Base-by-base conservation (phyloP, 64 coral and sea anemone species). In the Trachythela sp. region DNA sequence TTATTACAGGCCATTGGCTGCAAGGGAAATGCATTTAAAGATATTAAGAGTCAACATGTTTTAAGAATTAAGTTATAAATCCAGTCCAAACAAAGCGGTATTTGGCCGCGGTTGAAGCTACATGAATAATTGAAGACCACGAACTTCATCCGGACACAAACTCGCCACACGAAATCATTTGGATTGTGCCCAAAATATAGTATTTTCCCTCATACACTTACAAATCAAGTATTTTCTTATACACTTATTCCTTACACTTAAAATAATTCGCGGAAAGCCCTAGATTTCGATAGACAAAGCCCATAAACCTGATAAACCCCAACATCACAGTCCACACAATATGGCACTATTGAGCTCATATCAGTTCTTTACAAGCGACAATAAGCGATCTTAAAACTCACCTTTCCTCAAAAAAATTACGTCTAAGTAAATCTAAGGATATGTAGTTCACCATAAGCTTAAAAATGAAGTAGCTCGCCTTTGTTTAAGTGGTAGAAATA, bases 41-140 rank as follows among this genome's bases (percentile, higher is more conserved):
- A 64, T 64, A 64, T 3, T 0, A 64, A 64, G 26, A 64, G 56
- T 64, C 22, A 64, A 64, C 56, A 64, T 64, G 1, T 64, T 64
- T 64, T 64, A 9, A n/a, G 56, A 64, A 64, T 64, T 64, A 64
- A 64, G 56, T 64, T 27, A 27, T n/a, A 64, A 64, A 64, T 64
- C 56, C 56, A 64, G 30, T 35, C 75, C 37, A 80, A 80, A 80
- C 75, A 80, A 80, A 80, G 75, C 75, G 75, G 31, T 80, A 80
- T 80, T 80, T 80, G 75, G 75, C 34, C 10, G 75, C 75, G 75
- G 32, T 80, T 80, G 30, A 80, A 80, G 33, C 75, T 0, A 80
- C 75, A 80, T 80, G 75, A 80, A 80, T 80, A 37, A 80, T 80
- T 80, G 75, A 80, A 35, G 33, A 80, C 31, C 75, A 35, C 75